phyloP scores from a whole-genome alignment of 2,797 vertebrate genomes.

The Enteromius fasciolatus region DNA sequence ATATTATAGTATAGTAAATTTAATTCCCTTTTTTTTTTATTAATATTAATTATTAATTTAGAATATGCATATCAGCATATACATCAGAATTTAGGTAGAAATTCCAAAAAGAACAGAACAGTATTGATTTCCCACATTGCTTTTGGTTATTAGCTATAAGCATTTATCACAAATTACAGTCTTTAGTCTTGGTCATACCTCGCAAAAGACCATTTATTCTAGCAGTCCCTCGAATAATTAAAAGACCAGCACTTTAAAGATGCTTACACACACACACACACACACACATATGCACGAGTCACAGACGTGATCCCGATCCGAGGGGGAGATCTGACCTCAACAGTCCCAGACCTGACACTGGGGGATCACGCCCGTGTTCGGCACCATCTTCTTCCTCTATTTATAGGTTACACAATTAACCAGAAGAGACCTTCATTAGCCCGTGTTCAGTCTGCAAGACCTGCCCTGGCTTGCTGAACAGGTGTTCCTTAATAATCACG shows the following conservation, averaged over 20 bases:
- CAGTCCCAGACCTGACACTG: slow-evolving; percentile 28
- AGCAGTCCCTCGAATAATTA: slow-evolving; percentile 24
- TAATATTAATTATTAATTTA: too few relatives aligned
- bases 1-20: too few relatives aligned
- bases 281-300: slow-evolving; percentile 27
- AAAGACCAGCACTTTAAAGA: slow-evolving; percentile 6
- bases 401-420: slow-evolving; percentile 84
- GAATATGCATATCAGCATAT: background rate
- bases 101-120: background rate
- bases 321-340: slow-evolving; percentile 26
- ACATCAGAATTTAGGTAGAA: background rate
- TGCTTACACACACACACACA: slow-evolving; percentile 41
- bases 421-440: slow-evolving; percentile 83
- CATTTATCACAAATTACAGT: background rate
- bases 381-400: slow-evolving; percentile 69
- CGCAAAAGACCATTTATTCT: slow-evolving; percentile 6
- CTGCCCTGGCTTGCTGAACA: slow-evolving; percentile 78
- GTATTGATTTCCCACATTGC: too few relatives aligned
- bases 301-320: slow-evolving; percentile 44
- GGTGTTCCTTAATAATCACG: slow-evolving; percentile 83
- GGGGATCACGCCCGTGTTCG: slow-evolving; percentile 26
- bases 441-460: slow-evolving; percentile 77
- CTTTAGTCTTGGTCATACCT: background rate
- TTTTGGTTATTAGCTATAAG: background rate
- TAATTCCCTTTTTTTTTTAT: too few relatives aligned